Conservation (phyloP, 2,797 vertebrate genomes). For the Microctenopoma lineatum region DNA sequence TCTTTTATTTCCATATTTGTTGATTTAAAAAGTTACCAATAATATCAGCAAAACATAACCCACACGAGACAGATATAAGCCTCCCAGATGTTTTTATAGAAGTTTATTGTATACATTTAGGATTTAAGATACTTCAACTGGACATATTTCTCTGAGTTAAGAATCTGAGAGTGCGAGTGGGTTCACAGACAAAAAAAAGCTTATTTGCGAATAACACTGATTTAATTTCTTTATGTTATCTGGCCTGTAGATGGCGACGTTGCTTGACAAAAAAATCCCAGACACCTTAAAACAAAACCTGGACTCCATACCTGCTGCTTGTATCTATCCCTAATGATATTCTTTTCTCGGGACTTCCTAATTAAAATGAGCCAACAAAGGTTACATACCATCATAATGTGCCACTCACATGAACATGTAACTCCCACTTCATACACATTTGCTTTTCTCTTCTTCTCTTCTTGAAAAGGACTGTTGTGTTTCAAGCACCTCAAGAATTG, state of each 20-base stretch:
- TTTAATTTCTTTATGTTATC: conserved; percentile 26
- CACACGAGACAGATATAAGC: background rate
- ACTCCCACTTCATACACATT: conserved; percentile 66
- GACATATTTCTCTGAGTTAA: background rate
- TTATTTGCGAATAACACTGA: conserved; percentile 34
- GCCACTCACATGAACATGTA: conserved; percentile 62
- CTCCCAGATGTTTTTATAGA: background rate
- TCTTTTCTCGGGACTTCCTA: conserved; percentile 67
- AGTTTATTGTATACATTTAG: background rate
- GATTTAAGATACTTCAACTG: background rate
- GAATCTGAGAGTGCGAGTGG: conserved; percentile 1
- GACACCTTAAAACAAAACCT: conserved; percentile 47
- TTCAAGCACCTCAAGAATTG: conserved; percentile 65
- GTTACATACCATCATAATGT: conserved; percentile 61
- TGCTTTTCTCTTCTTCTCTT: conserved; percentile 55
- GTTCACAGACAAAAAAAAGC: conserved; percentile 19
- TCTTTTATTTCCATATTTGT: conserved; percentile 33
- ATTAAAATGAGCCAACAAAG: conserved; percentile 70
- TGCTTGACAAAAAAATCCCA: conserved; percentile 81
- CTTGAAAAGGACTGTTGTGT: conserved; percentile 65
- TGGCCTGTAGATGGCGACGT: conserved; percentile 95
- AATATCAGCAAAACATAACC: conserved; percentile 10
- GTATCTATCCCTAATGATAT: conserved; percentile 72
- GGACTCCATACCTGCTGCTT: conserved; percentile 60
- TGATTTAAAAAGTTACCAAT: conserved; percentile 29